Evolutionary conservation across 2,113 vertebrate species (phyloP).

Genomic region (Cryptomyrus ogoouensis): DNA sequence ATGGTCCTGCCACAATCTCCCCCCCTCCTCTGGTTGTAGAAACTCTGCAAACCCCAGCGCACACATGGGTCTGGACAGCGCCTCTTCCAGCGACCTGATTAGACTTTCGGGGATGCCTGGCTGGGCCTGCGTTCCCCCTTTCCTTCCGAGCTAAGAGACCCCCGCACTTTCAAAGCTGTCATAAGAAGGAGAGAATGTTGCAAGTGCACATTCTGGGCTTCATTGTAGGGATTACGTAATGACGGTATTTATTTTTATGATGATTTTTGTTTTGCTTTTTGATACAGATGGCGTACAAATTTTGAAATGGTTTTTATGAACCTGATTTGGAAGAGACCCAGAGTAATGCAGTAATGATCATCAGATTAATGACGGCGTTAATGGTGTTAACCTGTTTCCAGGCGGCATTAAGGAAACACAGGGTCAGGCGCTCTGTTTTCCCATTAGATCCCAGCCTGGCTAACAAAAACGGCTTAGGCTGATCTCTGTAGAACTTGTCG

Average conservation of each 20-base stretch:
- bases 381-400: neutral
- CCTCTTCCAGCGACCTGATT: neutral
- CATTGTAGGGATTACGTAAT: neutral
- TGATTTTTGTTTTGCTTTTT: neutral
- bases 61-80: neutral
- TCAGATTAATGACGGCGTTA: neutral
- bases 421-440: neutral
- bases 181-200: neutral
- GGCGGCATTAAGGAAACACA: neutral
- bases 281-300: neutral
- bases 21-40: neutral
- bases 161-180: constrained; percentile 7
- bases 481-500: neutral
- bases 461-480: neutral
- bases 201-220: neutral
- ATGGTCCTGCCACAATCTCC: neutral
- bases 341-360: neutral
- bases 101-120: constrained; percentile 19
- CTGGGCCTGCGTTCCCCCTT: constrained; percentile 18
- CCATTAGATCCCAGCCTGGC: neutral
- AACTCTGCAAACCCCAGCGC: neutral
- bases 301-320: neutral
- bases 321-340: neutral
- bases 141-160: constrained; percentile 29
- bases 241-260: neutral